A percentile compares a stretch with the other conserved stretches of the same genome.
These are phyloP conservation scores for Drosophila serrata DNA, from an alignment of 1,140 invertebrate species.

Conservation along the genomic window DNA sequence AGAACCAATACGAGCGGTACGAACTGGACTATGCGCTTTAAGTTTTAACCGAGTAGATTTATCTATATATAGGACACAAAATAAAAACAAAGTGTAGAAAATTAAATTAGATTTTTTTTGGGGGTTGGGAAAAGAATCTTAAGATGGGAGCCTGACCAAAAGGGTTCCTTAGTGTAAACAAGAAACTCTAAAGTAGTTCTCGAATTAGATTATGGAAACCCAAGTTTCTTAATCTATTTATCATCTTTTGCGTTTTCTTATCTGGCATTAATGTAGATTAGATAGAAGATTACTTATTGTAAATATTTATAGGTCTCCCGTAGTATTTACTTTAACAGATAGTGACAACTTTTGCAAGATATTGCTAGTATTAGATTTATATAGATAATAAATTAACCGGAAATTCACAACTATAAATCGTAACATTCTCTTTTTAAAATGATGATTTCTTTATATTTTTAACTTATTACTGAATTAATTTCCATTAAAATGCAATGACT, in stretches of 20 bases:
- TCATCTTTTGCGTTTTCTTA: constrained; percentile 3
- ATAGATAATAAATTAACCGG: neutral
- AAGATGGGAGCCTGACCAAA: too few species aligned
- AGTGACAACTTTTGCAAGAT: neutral
- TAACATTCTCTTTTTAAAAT: too few species aligned
- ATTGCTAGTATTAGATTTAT: neutral
- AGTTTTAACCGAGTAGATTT: constrained; percentile 55
- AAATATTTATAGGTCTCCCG: constrained; percentile 3
- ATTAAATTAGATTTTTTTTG: neutral
- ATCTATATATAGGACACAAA: constrained; percentile 8
- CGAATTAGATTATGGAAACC: neutral
- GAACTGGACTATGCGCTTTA: constrained; percentile 98
- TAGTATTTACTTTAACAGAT: constrained; percentile 7
- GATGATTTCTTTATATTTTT: neutral
- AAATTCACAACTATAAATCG: neutral
- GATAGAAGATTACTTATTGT: constrained; percentile 8
- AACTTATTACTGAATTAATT: neutral
- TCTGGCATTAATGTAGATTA: constrained; percentile 6
- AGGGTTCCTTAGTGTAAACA: neutral
- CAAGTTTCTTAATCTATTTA: neutral
- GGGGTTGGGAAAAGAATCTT: neutral
- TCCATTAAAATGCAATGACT: neutral
- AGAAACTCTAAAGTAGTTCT: neutral
- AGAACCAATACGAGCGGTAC: constrained; percentile 98
- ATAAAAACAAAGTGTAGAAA: constrained; percentile 16